Percentiles rank a stretch among this genome's conserved stretches.
Evolutionary conservation across 2,888 invertebrate species (phyloP).

Genomic region (Agrotis clavis): DNA sequence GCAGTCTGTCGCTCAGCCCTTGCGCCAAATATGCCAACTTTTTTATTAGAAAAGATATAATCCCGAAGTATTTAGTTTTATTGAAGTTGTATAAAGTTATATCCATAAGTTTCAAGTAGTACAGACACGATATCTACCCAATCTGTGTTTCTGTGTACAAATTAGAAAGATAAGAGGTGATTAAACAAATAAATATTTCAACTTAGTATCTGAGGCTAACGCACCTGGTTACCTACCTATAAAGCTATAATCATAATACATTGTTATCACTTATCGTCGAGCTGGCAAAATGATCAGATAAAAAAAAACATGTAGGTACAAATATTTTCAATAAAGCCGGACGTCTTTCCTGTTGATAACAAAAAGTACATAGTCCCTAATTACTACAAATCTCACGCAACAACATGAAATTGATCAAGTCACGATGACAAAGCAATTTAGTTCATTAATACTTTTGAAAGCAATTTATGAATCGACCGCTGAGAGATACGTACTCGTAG

Average conservation of each 20-base stretch:
- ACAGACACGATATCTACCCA: too few species aligned
- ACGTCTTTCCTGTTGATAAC: not conserved
- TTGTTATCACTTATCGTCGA: not conserved
- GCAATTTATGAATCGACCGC: not conserved
- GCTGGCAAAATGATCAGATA: not conserved
- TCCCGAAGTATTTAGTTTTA: too few species aligned
- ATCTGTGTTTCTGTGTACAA: too few species aligned
- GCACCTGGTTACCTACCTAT: not conserved
- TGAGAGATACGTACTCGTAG: not conserved
- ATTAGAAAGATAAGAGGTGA: not conserved
- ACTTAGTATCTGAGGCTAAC: too few species aligned
- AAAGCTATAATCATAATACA: too few species aligned
- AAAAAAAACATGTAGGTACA: too few species aligned
- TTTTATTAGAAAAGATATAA: too few species aligned
- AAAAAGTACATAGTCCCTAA: not conserved
- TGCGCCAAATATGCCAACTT: too few species aligned
- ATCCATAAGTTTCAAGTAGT: too few species aligned
- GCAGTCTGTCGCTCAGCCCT: too few species aligned
- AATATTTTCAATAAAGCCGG: not conserved
- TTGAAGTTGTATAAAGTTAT: too few species aligned
- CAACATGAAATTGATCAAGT: not conserved
- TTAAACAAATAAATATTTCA: too few species aligned
- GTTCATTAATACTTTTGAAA: not conserved
- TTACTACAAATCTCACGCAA: constrained; percentile 9
- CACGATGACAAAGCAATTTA: constrained; percentile 24